Base-by-base conservation (phyloP, 2,888 invertebrate genomes). In the Oeneis ivallda region DNA sequence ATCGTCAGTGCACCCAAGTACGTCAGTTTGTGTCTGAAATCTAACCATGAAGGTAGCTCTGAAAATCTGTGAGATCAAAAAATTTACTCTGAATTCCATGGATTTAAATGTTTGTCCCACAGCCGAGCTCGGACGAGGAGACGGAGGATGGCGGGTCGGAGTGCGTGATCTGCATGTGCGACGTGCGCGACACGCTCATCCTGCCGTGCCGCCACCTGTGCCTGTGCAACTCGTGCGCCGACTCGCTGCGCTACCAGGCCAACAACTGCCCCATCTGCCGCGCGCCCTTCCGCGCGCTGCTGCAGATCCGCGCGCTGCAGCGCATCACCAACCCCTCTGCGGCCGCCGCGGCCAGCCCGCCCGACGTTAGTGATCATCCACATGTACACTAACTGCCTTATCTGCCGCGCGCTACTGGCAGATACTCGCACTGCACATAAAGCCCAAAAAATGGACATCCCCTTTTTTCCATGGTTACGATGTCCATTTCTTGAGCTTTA, bases 111-210 rank as follows among this genome's bases (percentile, higher is more conserved):
- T 39, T 62, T 13, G 5, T 47, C 8, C 2, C 2, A 2, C 75
- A 92, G 92, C 86, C 89, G n/a, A 89, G 78, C 78, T 94, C 93
- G 4, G 97, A 97, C 79, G 97, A 97, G 75, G 97, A 98, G 75
- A 95, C 96, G 0, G 98, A 98, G 78, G 98, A 98, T 78, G 97
- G 97, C 76, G 98, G 98, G 1, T 97, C 98, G 0, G 99, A 99
- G 87, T 99, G 99, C 89, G 99, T 99, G 45, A 99, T 99, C 80
- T 99, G 99, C 86, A 99, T 99, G 98, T 98, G 98, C 77, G 99
- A 99, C 83, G 96, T 98, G 17, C 94, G 99, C 4, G 99, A 99
- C 87, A 99, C 99, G 0, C 93, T 99, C 62, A 99, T 99, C 77
- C 93, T 99, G 77, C 99, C 99, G 0, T 99, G 99, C 83, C 99